Base-by-base conservation (phyloP, 2,113 vertebrate genomes). In the Azemiops feae region DNA sequence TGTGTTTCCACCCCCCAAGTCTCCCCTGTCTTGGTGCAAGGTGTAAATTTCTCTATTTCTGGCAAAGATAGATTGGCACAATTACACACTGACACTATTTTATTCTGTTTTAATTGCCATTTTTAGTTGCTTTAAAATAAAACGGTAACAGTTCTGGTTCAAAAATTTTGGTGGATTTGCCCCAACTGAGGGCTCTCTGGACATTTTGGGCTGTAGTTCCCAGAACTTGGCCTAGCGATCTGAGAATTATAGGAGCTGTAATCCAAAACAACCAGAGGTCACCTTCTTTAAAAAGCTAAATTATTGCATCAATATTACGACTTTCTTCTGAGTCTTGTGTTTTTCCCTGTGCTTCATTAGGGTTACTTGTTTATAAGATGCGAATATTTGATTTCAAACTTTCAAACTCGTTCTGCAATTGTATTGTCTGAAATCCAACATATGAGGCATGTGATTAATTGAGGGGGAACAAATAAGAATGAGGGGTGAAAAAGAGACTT, bases 11-110 rank as follows among this genome's bases (percentile, higher is more conserved):
- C 22, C 69, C 34, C 69, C 5, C 14, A n/a, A 55, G 34, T 81
- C 69, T 81, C 74, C 7, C 34, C 34, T 43, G 34, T 57, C 34
- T 89, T 43, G 20, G 30, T 89, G 85, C 58, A 90, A 93, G 92
- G 54, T 87, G 87, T 74, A 85, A 94, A 86, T 92, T 94, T 94
- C 39, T 89, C 57, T 34, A 86, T 92, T 86, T 87, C 57, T 54
- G 55, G 52, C 22, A 74, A 43, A 89, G 25, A 87, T 57, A 87
- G 22, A 34, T 89, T 52, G 14, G 34, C 86, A 50, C 50, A 30
- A 85, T 91, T 34, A 60, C 45, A 45, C 16, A 86, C 18, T 64
- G 91, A 86, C 60, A 55, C 52, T 9, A 52, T 69, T 23, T 92
- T 54, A 74, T 30, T 92, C 47, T 39, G 14, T 54, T 60, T 50